These are phyloP conservation scores for Falco columbarius DNA, from an alignment of 2,797 vertebrate genomes.

Conservation along the genomic window DNA sequence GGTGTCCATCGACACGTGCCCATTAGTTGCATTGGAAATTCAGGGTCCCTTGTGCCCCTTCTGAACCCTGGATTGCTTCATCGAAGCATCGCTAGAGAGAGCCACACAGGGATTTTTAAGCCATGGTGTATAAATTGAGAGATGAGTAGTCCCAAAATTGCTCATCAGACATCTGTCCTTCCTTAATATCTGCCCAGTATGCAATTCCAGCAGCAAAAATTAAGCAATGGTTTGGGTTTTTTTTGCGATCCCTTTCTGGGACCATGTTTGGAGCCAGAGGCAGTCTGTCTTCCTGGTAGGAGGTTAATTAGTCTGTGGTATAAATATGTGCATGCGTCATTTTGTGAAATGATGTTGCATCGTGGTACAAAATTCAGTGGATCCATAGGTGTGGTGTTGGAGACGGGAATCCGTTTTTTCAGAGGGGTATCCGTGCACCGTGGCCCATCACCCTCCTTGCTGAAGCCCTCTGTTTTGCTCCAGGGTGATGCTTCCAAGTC, in stretches of 20 bases:
- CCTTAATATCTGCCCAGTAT: neutral
- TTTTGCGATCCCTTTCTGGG: conserved; percentile 21
- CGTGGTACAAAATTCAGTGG: conserved; percentile 42
- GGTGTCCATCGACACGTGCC: accelerated
- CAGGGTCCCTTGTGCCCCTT: neutral
- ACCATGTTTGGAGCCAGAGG: neutral
- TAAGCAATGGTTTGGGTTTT: neutral
- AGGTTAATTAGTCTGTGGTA: conserved; percentile 73
- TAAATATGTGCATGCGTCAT: conserved; percentile 74
- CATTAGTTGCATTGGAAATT: neutral
- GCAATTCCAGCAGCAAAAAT: neutral
- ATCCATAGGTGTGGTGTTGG: conserved; percentile 58
- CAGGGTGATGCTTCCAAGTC: conserved; percentile 93
- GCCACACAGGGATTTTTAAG: neutral
- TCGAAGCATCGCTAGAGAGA: neutral
- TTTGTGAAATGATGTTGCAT: conserved; percentile 75
- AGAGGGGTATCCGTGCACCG: neutral
- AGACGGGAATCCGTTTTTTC: neutral
- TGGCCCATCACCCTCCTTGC: neutral
- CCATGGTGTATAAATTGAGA: neutral
- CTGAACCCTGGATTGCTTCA: neutral
- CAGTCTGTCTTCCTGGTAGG: conserved; percentile 44
- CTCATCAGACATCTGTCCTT: neutral
- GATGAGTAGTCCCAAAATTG: neutral
- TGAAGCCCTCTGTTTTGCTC: conserved; percentile 58